Conservation (phyloP, 2,797 vertebrate genomes). For the Enteromius thamalakanensis region DNA sequence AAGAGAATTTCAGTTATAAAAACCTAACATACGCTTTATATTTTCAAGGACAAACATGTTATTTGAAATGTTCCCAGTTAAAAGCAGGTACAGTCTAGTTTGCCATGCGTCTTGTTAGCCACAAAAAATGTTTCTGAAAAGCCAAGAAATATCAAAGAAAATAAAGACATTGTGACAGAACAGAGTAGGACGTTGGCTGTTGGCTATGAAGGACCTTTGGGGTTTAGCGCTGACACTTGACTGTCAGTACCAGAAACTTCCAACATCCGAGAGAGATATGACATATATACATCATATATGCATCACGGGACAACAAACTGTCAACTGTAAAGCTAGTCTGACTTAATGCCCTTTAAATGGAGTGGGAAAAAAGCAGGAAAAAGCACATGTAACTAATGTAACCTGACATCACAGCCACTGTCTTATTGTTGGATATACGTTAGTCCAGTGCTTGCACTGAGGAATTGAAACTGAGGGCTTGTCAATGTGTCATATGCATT, state of each 20-base stretch:
- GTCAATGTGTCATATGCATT: slow-evolving; percentile 29
- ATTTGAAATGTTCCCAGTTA: not conserved
- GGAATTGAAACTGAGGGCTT: slow-evolving; percentile 7
- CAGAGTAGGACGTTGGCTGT: not conserved
- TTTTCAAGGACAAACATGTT: not conserved
- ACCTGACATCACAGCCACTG: slow-evolving; percentile 35
- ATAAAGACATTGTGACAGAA: slow-evolving; percentile 14
- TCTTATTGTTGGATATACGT: not conserved
- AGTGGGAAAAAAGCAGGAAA: not conserved
- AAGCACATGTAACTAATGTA: slow-evolving; percentile 3
- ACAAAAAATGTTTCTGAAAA: slow-evolving; percentile 20
- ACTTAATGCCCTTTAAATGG: slow-evolving; percentile 36
- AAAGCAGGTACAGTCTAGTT: not conserved
- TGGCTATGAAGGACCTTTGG: slow-evolving; percentile 12
- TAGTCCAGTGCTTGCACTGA: not conserved
- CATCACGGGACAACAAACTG: not conserved
- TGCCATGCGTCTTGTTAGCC: not conserved
- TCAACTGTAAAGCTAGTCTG: slow-evolving; percentile 30
- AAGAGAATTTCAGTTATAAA: slow-evolving; percentile 3
- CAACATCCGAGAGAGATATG: not conserved
- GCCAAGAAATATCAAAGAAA: not conserved
- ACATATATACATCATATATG: slow-evolving; percentile 28
- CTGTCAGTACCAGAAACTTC: slow-evolving; percentile 23
- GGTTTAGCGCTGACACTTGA: slow-evolving; percentile 10
- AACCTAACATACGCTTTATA: not conserved